phyloP scores from a whole-genome alignment of 1,140 invertebrate genomes.

The Zaprionus davidi region DNA sequence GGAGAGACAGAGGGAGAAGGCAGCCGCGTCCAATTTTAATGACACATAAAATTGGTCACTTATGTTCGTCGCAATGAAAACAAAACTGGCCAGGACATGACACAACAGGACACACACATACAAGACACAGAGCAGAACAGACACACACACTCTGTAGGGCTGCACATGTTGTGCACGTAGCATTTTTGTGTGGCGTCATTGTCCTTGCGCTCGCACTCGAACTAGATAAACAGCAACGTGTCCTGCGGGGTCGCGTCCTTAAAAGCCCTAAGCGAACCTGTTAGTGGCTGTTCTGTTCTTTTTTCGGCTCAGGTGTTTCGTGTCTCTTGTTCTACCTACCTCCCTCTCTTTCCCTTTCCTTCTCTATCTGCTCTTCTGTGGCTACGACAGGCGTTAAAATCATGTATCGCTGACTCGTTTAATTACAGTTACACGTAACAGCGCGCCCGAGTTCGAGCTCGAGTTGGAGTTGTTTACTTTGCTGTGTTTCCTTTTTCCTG shows the following conservation, averaged over 20 bases:
- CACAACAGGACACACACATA: conserved; percentile 47
- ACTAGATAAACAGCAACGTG: conserved; percentile 50
- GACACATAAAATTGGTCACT: conserved; percentile 83
- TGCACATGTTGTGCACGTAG: conserved; percentile 62
- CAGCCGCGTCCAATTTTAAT: conserved; percentile 78
- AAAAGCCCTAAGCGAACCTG: conserved; percentile 77
- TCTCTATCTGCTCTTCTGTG: conserved; percentile 18
- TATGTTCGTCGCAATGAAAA: conserved; percentile 79
- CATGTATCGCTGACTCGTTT: conserved; percentile 81
- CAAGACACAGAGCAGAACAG: not conserved
- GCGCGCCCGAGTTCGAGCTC: conserved; percentile 38
- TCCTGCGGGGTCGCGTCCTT: conserved; percentile 57
- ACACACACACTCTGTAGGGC: conserved; percentile 16
- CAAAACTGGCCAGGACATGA: conserved; percentile 80
- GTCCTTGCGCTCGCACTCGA: conserved; percentile 44
- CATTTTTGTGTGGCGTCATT: conserved; percentile 75
- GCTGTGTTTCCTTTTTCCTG: conserved; percentile 3
- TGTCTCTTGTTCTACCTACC: conserved; percentile 24
- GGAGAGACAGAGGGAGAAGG: conserved; percentile 31
- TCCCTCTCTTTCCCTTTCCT: not conserved
- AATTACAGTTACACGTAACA: conserved; percentile 79
- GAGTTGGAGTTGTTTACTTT: not conserved
- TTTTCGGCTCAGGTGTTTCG: conserved; percentile 47
- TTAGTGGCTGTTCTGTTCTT: conserved; percentile 35
- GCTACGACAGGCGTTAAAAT: conserved; percentile 78